Evolutionary conservation across 2,888 invertebrate genomes (phyloP), one percentile per base, ranked within the genome.

Genomic region (Epinotia ramella): DNA sequence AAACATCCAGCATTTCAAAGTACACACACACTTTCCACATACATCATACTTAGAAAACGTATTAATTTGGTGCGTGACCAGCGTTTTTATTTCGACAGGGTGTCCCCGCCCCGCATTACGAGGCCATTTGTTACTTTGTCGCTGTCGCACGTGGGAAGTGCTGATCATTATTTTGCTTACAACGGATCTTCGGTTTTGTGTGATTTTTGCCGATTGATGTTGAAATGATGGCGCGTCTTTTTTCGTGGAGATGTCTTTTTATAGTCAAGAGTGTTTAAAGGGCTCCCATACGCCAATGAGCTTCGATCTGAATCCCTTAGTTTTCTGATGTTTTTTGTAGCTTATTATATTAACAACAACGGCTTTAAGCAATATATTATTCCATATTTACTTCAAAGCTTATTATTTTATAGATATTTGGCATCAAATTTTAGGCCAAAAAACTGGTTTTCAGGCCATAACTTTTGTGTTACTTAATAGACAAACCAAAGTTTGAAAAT

Each of bases 11-110:
- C 3, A 57, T 20, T 12, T n/a, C n/a, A 57, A 7, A 0, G 57
- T 28, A 1, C 13, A 20, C 28, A 20, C 49, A 24, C 46, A 49
- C 70, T 20, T 49, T 33, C 20, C n/a, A 20, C 60, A 44, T 73
- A 62, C 20, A 20, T 66, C 60, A 67, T 73, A 49, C 62, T 59
- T 16, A 70, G 70, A 40, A 18, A 66, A 73, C 73, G 73, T 63
- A 73, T 73, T 73, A 73, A 68, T 68, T 24, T 24, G 18, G 67
- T 5, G 28, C 73, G 67, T 73, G 73, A 73, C 73, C 44, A 24
- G 73, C 62, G 59, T 53, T 60, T 71, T 66, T 60, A 73, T 63
- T 62, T 20, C 40, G 67, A 62, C 73, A 62, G 6, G 49, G 73
- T 73, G 12, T 53, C 33, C 33, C 44, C 44, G 46, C 16, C 46